phyloP scores from a whole-genome alignment of 2,113 vertebrate genomes.

The Pithys albifrons region DNA sequence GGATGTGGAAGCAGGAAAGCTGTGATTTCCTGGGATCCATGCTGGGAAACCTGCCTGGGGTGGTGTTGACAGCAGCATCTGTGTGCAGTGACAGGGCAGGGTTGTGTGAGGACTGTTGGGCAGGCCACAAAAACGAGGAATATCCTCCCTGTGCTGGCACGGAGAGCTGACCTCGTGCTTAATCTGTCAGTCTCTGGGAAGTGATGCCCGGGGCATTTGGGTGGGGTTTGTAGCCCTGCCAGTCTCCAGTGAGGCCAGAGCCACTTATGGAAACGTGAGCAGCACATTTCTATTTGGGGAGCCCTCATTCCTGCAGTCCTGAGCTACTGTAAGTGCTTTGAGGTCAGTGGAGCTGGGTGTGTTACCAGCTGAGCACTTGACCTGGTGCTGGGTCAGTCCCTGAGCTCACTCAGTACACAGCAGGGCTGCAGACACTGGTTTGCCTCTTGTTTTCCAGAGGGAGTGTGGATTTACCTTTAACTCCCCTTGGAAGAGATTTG shows the following conservation, averaged over 20 bases:
- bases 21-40: background rate
- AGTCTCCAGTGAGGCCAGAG: background rate
- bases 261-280: background rate
- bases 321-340: background rate
- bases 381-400: background rate
- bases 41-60: background rate
- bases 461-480: background rate
- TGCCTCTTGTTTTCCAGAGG: background rate
- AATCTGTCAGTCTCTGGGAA: background rate
- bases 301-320: background rate
- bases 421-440: background rate
- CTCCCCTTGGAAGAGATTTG: background rate
- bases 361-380: background rate
- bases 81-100: background rate
- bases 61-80: background rate
- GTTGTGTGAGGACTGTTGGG: background rate
- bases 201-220: accelerated
- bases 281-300: background rate
- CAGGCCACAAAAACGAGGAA: background rate
- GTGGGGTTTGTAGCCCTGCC: background rate
- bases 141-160: background rate
- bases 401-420: background rate
- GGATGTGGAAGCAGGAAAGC: background rate
- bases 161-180: background rate
- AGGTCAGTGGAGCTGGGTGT: background rate